Percentiles rank a stretch among this genome's conserved stretches.
These are phyloP conservation scores for Cabera pusaria DNA, from an alignment of 2,888 invertebrate species.

Conservation along the genomic window DNA sequence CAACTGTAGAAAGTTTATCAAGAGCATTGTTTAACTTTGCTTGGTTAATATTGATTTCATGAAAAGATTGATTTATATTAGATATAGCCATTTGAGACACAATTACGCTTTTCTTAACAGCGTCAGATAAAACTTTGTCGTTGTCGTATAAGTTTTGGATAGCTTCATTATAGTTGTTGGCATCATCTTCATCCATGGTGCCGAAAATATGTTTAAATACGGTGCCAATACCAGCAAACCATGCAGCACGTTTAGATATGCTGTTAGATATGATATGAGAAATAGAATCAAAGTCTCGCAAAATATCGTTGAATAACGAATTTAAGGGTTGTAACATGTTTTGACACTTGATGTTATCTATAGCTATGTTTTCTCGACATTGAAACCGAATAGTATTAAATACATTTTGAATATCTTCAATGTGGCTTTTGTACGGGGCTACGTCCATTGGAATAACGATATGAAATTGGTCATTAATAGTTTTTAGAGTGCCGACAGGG, in stretches of 20 bases:
- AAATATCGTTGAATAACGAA: background rate
- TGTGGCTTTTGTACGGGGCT: no score
- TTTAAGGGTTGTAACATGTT: background rate
- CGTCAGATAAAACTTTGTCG: background rate
- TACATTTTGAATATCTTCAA: no score
- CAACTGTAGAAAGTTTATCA: background rate
- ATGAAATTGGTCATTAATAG: conserved; percentile 5
- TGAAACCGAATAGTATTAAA: no score
- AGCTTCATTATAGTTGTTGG: background rate
- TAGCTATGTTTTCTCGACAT: no score
- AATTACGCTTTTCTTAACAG: background rate
- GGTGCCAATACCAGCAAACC: background rate
- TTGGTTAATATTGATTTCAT: background rate
- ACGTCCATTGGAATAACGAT: background rate
- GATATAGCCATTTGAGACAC: background rate
- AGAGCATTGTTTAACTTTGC: background rate
- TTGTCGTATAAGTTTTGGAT: background rate
- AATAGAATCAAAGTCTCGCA: background rate
- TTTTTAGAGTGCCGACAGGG: conserved; percentile 3
- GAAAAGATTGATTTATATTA: background rate
- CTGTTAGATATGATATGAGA: background rate
- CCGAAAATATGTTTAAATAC: conserved; percentile 1
- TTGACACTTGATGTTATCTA: background rate
- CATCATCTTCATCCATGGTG: conserved; percentile 1
- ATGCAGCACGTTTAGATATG: background rate